Evolutionary conservation across 2,113 vertebrate species (phyloP), one percentile per base, ranked within the genome.

Genomic region (Daboia siamensis): DNA sequence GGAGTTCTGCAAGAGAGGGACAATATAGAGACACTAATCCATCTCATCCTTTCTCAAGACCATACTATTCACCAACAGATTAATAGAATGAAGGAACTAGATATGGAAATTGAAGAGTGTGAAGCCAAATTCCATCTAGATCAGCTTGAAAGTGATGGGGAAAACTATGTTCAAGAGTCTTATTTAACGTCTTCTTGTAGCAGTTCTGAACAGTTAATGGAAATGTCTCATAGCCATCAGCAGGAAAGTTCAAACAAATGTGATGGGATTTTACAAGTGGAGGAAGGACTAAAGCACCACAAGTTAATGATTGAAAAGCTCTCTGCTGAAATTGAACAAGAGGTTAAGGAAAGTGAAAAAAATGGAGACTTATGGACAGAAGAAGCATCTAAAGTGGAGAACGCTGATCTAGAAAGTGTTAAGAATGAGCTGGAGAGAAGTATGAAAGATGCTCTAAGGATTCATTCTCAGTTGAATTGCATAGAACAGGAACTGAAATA

Each of bases 21-120:
- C 44, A 98, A 97, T 85, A 97, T 99, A 59, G 98, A 98, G 90
- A 98, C 97, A 1, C 96, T 99, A 95, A 98, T 99, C 90, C 98
- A 98, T 93, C 96, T 99, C 39, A 98, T 99, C 11, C 98, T 99
- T 92, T 98, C 98, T 94, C 99, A 99, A 97, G 99, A 99, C 91
- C 98, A 98, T 74, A 98, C 98, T 3, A 99, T 99, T 96, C 98
- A 98, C 93, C 98, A 99, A 39, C 99, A 99, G 95, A 98, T 99
- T 61, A 97, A 97, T 59, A 97, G 97, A 90, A 99, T 99, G 97
- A 97, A 97, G 95, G 98, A 99, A 57, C 94, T 99, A 85, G 99
- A 99, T 94, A 91, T 97, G 86, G 98, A 99, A 95, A 98, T 99
- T 1, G 98, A 99, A 93, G 95, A 94, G 92, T 97, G 98, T 90